A percentile compares a stretch with the other conserved stretches of the same genome.
phyloP scores from a whole-genome alignment of 2,113 vertebrate genomes.

The Paraplagusia blochii region DNA sequence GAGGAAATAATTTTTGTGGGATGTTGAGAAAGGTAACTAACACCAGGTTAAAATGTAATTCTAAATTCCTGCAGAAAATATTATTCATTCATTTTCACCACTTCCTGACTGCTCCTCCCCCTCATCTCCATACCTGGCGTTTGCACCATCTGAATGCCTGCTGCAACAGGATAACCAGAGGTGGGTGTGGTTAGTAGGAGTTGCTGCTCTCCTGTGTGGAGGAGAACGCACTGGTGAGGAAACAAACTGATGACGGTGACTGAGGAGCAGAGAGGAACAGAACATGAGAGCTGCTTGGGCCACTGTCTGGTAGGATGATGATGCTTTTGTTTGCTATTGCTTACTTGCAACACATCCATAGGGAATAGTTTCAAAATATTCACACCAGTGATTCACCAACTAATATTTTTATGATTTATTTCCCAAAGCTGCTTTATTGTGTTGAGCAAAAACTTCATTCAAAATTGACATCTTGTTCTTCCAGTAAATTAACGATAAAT shows the following conservation, averaged over 20 bases:
- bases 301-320: not conserved
- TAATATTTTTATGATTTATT: too few species aligned
- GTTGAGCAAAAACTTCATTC: too few species aligned
- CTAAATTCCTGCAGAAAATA: too few species aligned
- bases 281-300: not conserved
- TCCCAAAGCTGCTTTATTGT: too few species aligned
- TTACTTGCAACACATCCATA: not conserved
- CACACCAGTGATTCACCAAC: too few species aligned
- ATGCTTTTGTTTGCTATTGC: not conserved
- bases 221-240: not conserved
- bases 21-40: too few species aligned
- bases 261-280: not conserved
- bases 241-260: not conserved
- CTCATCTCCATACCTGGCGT: not conserved
- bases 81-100: too few species aligned
- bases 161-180: constrained; percentile 36
- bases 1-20: too few species aligned
- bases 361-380: too few species aligned
- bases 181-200: constrained; percentile 34
- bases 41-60: too few species aligned
- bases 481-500: too few species aligned
- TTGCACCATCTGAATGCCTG: not conserved
- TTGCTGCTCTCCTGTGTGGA: constrained; percentile 19
- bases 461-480: too few species aligned
- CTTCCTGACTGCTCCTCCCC: not conserved